Evolutionary conservation across 2,888 invertebrate genomes (phyloP).

Genomic region (Noctua comes): DNA sequence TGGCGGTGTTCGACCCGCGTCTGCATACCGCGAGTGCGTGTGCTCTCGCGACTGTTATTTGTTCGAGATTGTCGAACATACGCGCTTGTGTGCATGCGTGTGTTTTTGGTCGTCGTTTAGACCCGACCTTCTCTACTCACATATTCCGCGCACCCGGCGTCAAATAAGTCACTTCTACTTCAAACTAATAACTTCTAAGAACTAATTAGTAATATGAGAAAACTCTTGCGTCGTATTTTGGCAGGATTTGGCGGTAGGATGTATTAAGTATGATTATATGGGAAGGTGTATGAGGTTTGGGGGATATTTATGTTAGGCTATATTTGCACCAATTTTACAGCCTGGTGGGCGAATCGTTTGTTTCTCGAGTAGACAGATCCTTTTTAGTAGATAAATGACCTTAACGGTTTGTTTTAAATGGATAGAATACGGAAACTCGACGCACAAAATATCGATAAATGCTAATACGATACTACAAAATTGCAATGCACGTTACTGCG

Average conservation of each 20-base stretch:
- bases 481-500: too few relatives aligned
- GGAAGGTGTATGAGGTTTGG: slow-evolving; percentile 8
- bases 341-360: neutral
- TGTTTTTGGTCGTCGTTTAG: neutral
- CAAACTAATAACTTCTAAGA: slow-evolving; percentile 40
- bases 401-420: too few relatives aligned
- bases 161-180: slow-evolving; percentile 52
- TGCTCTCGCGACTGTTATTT: too few relatives aligned
- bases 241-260: slow-evolving; percentile 23
- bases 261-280: slow-evolving; percentile 37
- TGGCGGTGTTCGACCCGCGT: too few relatives aligned
- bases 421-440: too few relatives aligned
- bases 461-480: too few relatives aligned
- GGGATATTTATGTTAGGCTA: neutral
- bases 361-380: neutral
- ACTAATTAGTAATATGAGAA: slow-evolving; percentile 59
- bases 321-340: slow-evolving; percentile 9
- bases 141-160: neutral
- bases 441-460: too few relatives aligned
- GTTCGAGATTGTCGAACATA: neutral
- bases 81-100: neutral
- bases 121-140: neutral
- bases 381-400: too few relatives aligned
- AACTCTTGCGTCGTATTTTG: slow-evolving; percentile 44
- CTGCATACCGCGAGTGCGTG: too few relatives aligned